These are phyloP conservation scores for Leptobrachium ailaonicum DNA, from an alignment of 2,113 vertebrate genomes.

Conservation along the genomic window DNA sequence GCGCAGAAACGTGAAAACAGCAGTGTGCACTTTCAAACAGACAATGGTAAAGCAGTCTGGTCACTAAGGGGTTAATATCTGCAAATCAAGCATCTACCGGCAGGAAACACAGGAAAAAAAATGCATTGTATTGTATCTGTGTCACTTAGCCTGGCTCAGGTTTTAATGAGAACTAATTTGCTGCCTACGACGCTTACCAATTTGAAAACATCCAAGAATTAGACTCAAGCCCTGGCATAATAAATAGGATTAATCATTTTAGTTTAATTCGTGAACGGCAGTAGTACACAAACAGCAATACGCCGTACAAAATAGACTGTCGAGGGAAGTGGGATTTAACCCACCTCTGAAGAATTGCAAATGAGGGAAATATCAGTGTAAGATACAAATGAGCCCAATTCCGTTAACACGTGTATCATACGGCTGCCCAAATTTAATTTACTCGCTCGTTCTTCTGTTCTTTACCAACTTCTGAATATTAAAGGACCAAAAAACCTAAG, in stretches of 20 bases:
- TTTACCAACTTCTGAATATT: conserved; percentile 30
- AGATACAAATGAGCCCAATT: conserved; percentile 5
- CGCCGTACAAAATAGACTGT: conserved; percentile 20
- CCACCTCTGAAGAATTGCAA: neutral
- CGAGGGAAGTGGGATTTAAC: neutral
- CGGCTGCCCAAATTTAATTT: neutral
- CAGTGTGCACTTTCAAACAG: too few relatives aligned
- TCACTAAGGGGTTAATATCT: too few relatives aligned
- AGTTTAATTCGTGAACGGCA: conserved; percentile 25
- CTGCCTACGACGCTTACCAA: conserved; percentile 37
- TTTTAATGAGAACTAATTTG: conserved; percentile 31
- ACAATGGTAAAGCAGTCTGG: too few relatives aligned
- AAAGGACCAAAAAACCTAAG: conserved; percentile 49
- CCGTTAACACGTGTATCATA: conserved; percentile 20
- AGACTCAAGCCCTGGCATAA: conserved; percentile 22
- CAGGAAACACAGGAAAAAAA: neutral
- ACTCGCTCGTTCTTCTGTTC: conserved; percentile 51
- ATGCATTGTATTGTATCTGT: neutral
- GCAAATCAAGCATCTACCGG: too few relatives aligned
- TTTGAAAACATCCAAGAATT: conserved; percentile 33
- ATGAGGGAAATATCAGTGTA: neutral
- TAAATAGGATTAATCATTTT: conserved; percentile 34
- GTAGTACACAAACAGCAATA: conserved; percentile 7
- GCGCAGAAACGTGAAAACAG: too few relatives aligned
- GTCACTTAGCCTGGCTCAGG: conserved; percentile 21